Evolutionary conservation across 2,113 vertebrate genomes (phyloP).

Genomic region (Sander lucioperca): DNA sequence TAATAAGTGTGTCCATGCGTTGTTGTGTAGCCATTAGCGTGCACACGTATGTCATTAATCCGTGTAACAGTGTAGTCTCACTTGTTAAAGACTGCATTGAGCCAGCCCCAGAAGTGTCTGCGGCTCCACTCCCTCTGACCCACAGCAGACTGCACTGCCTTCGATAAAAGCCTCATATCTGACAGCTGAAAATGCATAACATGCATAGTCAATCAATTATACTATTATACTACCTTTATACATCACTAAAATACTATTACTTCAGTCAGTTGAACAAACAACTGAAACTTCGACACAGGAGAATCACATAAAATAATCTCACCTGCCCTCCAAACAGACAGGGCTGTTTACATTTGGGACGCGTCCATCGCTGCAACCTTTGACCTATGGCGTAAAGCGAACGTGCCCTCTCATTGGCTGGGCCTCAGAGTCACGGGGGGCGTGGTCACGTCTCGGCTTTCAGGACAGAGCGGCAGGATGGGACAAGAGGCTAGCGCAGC

Average conservation of each 20-base stretch:
- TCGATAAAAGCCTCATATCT: conserved; percentile 81
- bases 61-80: conserved; percentile 72
- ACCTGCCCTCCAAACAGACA: conserved; percentile 47
- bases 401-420: conserved; percentile 70
- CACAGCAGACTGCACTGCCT: conserved; percentile 44
- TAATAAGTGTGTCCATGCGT: not conserved
- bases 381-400: not conserved
- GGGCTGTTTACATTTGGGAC: conserved; percentile 53
- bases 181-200: conserved; percentile 19
- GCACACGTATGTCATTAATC: too few species aligned
- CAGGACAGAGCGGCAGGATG: not conserved
- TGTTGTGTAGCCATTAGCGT: not conserved
- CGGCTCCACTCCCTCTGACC: conserved; percentile 54
- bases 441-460: not conserved
- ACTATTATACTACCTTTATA: not conserved
- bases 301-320: not conserved
- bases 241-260: too few species aligned
- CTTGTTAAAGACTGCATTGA: conserved; percentile 98
- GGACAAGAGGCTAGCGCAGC: not conserved
- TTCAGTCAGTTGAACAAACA: not conserved
- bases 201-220: not conserved
- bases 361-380: conserved; percentile 41
- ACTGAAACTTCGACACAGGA: not conserved
- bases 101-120: conserved; percentile 94
- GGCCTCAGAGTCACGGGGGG: not conserved